Percentiles rank a stretch among this genome's conserved stretches.
Evolutionary conservation across 2,888 invertebrate genomes (phyloP).

Genomic region (Xylota sylvarum): DNA sequence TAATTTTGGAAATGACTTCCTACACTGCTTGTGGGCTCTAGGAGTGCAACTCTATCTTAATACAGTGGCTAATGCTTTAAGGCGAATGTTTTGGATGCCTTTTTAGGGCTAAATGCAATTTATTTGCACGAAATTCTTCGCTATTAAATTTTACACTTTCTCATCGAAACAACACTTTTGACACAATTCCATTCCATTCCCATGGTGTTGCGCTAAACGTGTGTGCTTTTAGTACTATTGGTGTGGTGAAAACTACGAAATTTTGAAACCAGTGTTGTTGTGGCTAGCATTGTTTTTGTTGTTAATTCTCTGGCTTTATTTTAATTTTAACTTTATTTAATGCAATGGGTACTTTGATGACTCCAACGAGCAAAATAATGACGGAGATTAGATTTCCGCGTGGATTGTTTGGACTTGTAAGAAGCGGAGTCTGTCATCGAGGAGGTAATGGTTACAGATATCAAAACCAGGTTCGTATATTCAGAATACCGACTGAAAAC

Average conservation of each 20-base stretch:
- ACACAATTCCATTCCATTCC: constrained; percentile 71
- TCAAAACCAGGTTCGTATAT: no score
- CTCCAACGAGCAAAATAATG: no score
- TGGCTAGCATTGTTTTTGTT: no score
- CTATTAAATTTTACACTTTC: constrained; percentile 70
- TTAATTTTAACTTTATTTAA: no score
- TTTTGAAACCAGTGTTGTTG: constrained; percentile 1
- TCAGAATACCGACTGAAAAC: no score
- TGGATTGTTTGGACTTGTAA: no score
- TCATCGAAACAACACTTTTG: constrained; percentile 74
- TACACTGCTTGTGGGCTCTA: neutral
- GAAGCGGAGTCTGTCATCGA: no score
- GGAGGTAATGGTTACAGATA: no score
- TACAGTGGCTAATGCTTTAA: constrained; percentile 19
- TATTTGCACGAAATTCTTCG: constrained; percentile 64
- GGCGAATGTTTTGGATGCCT: constrained; percentile 58
- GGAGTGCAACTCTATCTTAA: neutral
- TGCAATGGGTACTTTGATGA: no score
- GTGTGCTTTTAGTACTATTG: constrained; percentile 22
- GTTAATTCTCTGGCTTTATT: no score
- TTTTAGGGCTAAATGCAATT: constrained; percentile 72
- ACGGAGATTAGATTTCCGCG: no score
- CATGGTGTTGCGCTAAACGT: constrained; percentile 52
- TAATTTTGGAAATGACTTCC: constrained; percentile 1
- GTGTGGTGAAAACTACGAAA: constrained; percentile 22